Evolutionary conservation across 1,140 invertebrate species (phyloP).

Genomic region (Centruroides vittatus): DNA sequence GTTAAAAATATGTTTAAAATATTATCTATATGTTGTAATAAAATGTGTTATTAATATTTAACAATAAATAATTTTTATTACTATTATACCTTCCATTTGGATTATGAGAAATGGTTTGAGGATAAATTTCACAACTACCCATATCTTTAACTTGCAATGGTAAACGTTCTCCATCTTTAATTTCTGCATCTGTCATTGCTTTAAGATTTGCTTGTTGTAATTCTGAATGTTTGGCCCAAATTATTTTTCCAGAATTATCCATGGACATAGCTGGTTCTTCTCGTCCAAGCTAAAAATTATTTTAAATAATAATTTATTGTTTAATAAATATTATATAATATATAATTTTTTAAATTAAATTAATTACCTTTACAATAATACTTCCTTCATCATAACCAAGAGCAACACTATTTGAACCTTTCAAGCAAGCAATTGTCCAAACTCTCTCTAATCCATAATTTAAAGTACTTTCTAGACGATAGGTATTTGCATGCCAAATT

Average conservation of each 20-base stretch:
- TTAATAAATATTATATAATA: not conserved
- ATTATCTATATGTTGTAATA: too few relatives aligned
- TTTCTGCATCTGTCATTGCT: slow-evolving; percentile 47
- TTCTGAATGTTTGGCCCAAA: slow-evolving; percentile 96
- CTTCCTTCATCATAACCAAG: slow-evolving; percentile 98
- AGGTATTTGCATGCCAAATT: slow-evolving; percentile 97
- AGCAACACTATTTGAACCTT: slow-evolving; percentile 92
- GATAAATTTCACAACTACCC: slow-evolving; percentile 99
- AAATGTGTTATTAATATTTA: too few relatives aligned
- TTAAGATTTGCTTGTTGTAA: slow-evolving; percentile 89
- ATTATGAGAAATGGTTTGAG: slow-evolving; percentile 95
- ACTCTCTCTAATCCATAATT: slow-evolving; percentile 98
- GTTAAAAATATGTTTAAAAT: too few relatives aligned
- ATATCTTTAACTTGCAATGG: slow-evolving; percentile 93
- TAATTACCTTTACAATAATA: slow-evolving; percentile 69
- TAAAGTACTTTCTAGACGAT: slow-evolving; percentile 85
- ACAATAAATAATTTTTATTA: not conserved
- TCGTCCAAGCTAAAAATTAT: slow-evolving; percentile 53
- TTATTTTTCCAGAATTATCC: slow-evolving; percentile 95
- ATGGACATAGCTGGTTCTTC: slow-evolving; percentile 99
- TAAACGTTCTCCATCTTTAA: slow-evolving; percentile 83
- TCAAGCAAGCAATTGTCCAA: slow-evolving; percentile 91
- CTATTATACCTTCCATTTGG: slow-evolving; percentile 67
- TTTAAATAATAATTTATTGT: not conserved
- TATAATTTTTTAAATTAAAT: not conserved